These are phyloP conservation scores for Lithodes maja DNA, from an alignment of 2,888 invertebrate species.

Conservation along the genomic window DNA sequence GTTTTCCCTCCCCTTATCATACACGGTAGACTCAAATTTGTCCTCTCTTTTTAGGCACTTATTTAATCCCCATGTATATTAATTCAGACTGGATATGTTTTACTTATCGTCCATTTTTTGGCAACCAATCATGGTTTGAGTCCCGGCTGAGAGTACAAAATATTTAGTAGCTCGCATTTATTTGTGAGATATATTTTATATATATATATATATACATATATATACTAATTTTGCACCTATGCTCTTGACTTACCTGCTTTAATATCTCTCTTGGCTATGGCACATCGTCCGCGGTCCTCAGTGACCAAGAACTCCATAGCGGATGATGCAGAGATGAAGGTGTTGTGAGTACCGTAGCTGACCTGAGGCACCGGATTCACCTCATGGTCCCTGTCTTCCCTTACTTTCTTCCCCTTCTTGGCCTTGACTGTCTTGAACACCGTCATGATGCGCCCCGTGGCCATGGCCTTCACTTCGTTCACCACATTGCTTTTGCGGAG, in stretches of 20 bases:
- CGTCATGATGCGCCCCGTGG: conserved; percentile 54
- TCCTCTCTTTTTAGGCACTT: too few species aligned
- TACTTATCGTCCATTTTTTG: neutral
- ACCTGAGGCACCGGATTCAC: conserved; percentile 37
- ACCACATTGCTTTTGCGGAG: conserved; percentile 52
- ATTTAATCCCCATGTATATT: too few species aligned
- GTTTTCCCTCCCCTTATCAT: too few species aligned
- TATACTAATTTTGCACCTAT: neutral
- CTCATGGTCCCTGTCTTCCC: neutral
- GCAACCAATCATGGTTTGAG: neutral
- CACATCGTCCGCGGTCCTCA: conserved; percentile 71
- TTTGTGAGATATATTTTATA: too few species aligned
- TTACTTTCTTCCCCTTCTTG: conserved; percentile 40
- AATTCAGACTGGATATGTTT: neutral
- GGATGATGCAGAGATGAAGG: conserved; percentile 48
- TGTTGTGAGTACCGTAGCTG: conserved; percentile 40
- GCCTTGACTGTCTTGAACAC: conserved; percentile 63
- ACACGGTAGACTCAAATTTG: too few species aligned
- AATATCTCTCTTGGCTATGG: conserved; percentile 72
- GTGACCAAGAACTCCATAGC: conserved; percentile 50
- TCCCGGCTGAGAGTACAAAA: too few species aligned
- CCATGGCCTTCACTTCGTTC: conserved; percentile 64
- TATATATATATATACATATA: neutral
- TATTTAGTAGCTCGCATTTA: too few species aligned
- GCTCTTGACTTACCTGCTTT: conserved; percentile 69